Evolutionary conservation across 2,113 vertebrate genomes (phyloP).

Genomic region (Ciconia maguari): DNA sequence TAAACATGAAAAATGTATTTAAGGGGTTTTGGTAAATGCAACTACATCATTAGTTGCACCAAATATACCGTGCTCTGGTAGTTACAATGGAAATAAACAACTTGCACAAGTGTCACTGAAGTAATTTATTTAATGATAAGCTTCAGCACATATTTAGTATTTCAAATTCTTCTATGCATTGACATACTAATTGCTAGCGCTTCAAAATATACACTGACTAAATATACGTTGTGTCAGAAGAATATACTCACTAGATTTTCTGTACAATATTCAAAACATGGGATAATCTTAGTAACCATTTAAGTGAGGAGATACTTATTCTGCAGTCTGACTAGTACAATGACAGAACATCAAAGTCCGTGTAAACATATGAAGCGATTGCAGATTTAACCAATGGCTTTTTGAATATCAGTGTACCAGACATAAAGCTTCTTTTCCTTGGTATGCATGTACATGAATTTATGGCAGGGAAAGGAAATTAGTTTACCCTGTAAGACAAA

Average conservation of each 20-base stretch:
- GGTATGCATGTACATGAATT: not conserved
- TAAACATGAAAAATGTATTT: not conserved
- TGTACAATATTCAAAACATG: not conserved
- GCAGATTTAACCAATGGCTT: not conserved
- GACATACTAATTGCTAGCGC: not conserved
- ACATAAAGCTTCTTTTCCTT: not conserved
- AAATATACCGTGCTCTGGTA: not conserved
- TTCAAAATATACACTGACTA: not conserved
- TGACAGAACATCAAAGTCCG: not conserved
- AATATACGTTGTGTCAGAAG: not conserved
- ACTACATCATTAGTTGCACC: not conserved
- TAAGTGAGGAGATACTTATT: not conserved
- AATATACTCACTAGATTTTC: not conserved
- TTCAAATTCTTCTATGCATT: constrained; percentile 1
- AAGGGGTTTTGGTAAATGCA: not conserved
- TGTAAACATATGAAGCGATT: not conserved
- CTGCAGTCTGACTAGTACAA: not conserved
- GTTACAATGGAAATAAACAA: constrained; percentile 18
- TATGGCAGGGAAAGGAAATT: not conserved
- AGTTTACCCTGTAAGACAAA: not conserved
- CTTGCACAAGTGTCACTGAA: not conserved
- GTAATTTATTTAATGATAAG: constrained; percentile 10
- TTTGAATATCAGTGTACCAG: not conserved
- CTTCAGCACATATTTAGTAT: not conserved
- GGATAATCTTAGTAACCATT: not conserved